These are phyloP conservation scores for Numenius phaeopus DNA, from an alignment of 2,797 vertebrate species.

Conservation along the genomic window DNA sequence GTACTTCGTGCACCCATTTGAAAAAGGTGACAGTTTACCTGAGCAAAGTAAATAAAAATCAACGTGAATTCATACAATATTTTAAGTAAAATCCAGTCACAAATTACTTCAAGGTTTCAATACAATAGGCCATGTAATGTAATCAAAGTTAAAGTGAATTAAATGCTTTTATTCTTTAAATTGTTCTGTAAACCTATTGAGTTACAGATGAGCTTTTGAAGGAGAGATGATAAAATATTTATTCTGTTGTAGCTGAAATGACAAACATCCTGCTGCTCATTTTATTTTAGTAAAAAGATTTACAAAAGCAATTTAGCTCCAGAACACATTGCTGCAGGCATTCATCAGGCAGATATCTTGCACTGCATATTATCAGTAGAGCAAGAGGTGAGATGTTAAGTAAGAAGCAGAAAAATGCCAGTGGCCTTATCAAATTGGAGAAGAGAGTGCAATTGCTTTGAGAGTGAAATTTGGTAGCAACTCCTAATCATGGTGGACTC, in stretches of 20 bases:
- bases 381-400: constrained; percentile 28
- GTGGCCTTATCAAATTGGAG: neutral
- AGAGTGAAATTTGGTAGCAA: neutral
- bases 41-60: constrained; percentile 22
- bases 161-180: constrained; percentile 2
- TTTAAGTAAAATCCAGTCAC: neutral
- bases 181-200: neutral
- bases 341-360: constrained; percentile 21
- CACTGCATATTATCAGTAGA: constrained; percentile 24
- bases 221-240: constrained; percentile 52
- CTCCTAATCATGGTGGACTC: neutral
- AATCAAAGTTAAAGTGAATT: constrained; percentile 42
- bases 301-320: neutral
- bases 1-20: neutral
- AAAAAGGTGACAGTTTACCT: neutral
- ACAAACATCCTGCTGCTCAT: neutral
- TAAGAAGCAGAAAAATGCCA: constrained; percentile 5
- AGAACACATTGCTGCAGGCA: constrained; percentile 1
- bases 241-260: constrained; percentile 44
- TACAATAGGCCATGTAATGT: neutral
- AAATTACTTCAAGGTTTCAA: constrained; percentile 8
- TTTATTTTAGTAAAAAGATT: constrained; percentile 44
- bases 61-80: neutral
- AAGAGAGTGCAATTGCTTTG: neutral
- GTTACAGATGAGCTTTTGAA: constrained; percentile 32